These are phyloP conservation scores for Etheostoma perlongum DNA, from an alignment of 2,797 vertebrate species.

Conservation along the genomic window DNA sequence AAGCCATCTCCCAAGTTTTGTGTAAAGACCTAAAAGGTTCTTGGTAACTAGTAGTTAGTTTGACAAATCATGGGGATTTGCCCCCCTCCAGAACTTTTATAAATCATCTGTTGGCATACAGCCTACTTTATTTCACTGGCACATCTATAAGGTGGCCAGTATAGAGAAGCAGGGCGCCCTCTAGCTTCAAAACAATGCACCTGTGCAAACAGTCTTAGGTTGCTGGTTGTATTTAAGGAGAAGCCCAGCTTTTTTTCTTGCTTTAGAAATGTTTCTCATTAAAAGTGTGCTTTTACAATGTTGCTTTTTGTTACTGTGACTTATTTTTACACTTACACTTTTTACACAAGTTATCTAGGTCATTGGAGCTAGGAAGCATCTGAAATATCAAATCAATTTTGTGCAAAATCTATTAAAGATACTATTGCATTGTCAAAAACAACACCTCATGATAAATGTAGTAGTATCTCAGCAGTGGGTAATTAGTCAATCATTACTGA, in stretches of 20 bases:
- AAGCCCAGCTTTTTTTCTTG: no score
- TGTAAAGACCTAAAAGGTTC: neutral
- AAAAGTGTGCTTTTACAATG: neutral
- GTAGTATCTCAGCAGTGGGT: neutral
- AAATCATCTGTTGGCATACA: neutral
- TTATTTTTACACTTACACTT: neutral
- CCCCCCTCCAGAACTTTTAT: neutral
- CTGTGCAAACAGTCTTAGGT: neutral
- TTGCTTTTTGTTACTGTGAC: neutral
- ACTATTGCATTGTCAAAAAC: neutral
- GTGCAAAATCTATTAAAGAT: neutral
- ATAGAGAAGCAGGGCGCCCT: neutral
- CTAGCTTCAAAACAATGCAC: neutral
- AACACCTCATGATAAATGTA: neutral
- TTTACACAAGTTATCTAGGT: neutral
- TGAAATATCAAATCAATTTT: neutral
- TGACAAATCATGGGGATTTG: neutral
- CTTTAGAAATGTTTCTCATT: no score
- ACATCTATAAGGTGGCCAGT: constrained; percentile 8
- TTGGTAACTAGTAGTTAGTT: neutral
- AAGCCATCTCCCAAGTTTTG: neutral
- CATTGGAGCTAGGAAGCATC: neutral
- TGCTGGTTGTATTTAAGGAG: neutral
- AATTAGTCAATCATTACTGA: neutral
- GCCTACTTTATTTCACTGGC: neutral